These are phyloP conservation scores for Drosophila cracens DNA, from an alignment of 2,888 invertebrate genomes.

Conservation along the genomic window DNA sequence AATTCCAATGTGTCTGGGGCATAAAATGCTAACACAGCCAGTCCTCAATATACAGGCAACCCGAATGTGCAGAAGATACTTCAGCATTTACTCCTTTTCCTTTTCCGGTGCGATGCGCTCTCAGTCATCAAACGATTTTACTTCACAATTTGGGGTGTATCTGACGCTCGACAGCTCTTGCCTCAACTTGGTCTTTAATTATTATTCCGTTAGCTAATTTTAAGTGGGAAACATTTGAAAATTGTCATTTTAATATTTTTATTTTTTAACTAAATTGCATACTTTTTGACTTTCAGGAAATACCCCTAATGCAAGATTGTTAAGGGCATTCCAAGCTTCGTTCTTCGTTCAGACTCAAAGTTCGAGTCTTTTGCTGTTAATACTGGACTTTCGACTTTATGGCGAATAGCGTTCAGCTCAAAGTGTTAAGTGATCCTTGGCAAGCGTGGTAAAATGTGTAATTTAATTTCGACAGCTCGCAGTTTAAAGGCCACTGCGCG, in stretches of 20 bases:
- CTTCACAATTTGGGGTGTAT: neutral
- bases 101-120: slow-evolving; percentile 30
- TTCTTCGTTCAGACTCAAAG: neutral
- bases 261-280: neutral
- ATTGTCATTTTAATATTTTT: too few species aligned
- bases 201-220: neutral
- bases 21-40: slow-evolving; percentile 40
- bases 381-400: slow-evolving; percentile 34
- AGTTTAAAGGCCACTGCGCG: slow-evolving; percentile 29
- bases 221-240: neutral
- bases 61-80: slow-evolving; percentile 49
- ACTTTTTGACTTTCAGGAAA: neutral
- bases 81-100: slow-evolving; percentile 54
- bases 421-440: slow-evolving; percentile 63
- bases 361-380: neutral
- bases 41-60: slow-evolving; percentile 57
- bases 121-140: slow-evolving; percentile 37
- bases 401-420: slow-evolving; percentile 37
- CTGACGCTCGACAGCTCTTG: neutral
- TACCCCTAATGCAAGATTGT: neutral
- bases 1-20: slow-evolving; percentile 71
- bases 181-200: neutral
- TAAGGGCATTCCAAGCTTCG: neutral
- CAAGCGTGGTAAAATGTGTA: slow-evolving; percentile 74
- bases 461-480: slow-evolving; percentile 59